Percentiles rank a stretch among this genome's conserved stretches.
These are phyloP conservation scores for Galerucella nymphaeae DNA, from an alignment of 2,888 invertebrate genomes.

Conservation along the genomic window DNA sequence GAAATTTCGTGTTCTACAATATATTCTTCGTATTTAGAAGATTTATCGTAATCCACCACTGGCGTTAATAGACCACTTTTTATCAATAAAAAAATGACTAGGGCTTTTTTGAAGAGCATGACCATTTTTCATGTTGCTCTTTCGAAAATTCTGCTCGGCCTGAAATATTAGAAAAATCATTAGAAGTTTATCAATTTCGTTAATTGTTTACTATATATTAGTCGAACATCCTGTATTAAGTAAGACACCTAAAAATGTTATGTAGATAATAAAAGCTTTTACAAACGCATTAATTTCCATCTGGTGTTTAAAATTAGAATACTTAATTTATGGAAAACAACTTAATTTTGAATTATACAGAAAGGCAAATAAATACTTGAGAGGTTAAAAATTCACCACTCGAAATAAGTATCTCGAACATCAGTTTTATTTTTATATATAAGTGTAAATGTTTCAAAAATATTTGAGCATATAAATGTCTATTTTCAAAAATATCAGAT, in stretches of 20 bases:
- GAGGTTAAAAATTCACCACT: constrained; percentile 1
- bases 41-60: constrained; percentile 51
- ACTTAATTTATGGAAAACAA: constrained; percentile 14
- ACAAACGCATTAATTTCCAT: constrained; percentile 5
- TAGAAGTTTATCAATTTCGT: background rate
- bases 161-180: constrained; percentile 3
- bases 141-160: background rate
- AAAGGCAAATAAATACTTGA: background rate
- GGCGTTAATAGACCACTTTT: constrained; percentile 46
- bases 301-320: constrained; percentile 15
- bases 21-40: constrained; percentile 69
- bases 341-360: constrained; percentile 4
- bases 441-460: background rate
- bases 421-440: background rate
- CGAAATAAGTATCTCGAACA: background rate
- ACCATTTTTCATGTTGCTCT: constrained; percentile 52
- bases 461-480: background rate
- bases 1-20: constrained; percentile 74
- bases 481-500: no score
- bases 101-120: constrained; percentile 32
- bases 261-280: background rate
- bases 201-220: background rate
- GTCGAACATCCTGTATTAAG: background rate
- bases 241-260: background rate
- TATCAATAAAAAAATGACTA: constrained; percentile 41